phyloP scores from a whole-genome alignment of 1,140 invertebrate genomes.

The Drosophila nasuta region DNA sequence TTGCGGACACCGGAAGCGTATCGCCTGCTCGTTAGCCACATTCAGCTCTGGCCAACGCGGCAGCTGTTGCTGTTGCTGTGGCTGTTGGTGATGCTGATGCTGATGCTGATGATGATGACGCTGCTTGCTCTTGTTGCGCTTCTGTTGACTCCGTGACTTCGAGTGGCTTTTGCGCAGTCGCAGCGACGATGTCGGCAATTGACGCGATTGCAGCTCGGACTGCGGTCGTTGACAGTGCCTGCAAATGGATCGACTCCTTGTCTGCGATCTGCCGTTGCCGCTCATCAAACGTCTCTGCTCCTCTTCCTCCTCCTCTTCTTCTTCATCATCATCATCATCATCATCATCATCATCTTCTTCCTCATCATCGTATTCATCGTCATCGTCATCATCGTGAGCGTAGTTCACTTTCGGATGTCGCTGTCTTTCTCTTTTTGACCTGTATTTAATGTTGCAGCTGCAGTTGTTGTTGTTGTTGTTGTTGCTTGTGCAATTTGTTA shows the following conservation, averaged over 20 bases:
- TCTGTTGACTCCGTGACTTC: constrained; percentile 55
- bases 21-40: constrained; percentile 77
- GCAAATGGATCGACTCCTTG: constrained; percentile 44
- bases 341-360: constrained; percentile 2
- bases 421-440: constrained; percentile 6
- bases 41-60: constrained; percentile 65
- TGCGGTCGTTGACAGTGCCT: constrained; percentile 75
- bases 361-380: neutral
- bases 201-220: constrained; percentile 50
- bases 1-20: constrained; percentile 79
- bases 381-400: constrained; percentile 7
- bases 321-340: neutral
- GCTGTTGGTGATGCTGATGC: constrained; percentile 2
- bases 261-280: neutral
- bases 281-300: neutral
- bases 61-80: neutral
- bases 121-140: constrained; percentile 66
- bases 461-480: constrained; percentile 17
- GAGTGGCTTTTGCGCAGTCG: constrained; percentile 49
- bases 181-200: constrained; percentile 17
- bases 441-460: constrained; percentile 33
- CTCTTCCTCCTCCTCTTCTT: constrained; percentile 1
- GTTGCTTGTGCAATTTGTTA: constrained; percentile 38
- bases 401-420: neutral
- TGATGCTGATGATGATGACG: constrained; percentile 30